Base-by-base conservation (phyloP, 2,797 vertebrate genomes). In the Syngnathus acus region DNA sequence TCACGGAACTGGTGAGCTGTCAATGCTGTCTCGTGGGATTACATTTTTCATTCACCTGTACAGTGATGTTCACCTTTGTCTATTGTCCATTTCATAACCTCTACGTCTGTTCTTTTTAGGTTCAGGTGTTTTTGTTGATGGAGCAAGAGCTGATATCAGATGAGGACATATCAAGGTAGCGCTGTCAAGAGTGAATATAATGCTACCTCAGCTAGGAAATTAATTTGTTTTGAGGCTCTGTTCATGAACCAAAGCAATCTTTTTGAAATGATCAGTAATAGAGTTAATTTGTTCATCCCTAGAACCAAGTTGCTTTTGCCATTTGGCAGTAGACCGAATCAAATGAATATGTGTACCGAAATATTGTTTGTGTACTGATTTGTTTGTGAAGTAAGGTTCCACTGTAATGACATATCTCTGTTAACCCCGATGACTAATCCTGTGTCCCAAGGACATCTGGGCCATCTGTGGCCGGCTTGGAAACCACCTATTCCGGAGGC, bases 111-210 rank as follows among this genome's bases (percentile, higher is more conserved):
- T 64, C 19, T 17, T 61, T 66, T 53, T 75, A 99, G 97, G 97
- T 99, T 50, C 97, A 98, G 70, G 97, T 99, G 67, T 99, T 98
- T 86, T 87, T 99, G 72, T 87, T 99, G 73, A 99, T 99, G 96
- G 97, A 99, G 77, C 97, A 99, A 85, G 97, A 99, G 83, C 92
- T 99, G 38, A 96, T 92, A 58, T 96, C 97, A 76, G 97, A 99
- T 84, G 97, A 99, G 85, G 97, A 99, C 78, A 99, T 99, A 82
- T 95, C 95, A 85, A 93, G 95, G 97, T 89, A 64, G 2, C 40
- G 62, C 40, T 62, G 14, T 63, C 23, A 19, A 17, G 26, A 37
- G 13, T 43, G 54, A 21, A 55, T 55, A 55, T 26, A 55, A 6
- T 16, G 1, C 13, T 17, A 57, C 26, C 14, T 37, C 16, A 48